Base-by-base conservation (phyloP, 2,113 vertebrate genomes). In the Amazona guildingii region DNA sequence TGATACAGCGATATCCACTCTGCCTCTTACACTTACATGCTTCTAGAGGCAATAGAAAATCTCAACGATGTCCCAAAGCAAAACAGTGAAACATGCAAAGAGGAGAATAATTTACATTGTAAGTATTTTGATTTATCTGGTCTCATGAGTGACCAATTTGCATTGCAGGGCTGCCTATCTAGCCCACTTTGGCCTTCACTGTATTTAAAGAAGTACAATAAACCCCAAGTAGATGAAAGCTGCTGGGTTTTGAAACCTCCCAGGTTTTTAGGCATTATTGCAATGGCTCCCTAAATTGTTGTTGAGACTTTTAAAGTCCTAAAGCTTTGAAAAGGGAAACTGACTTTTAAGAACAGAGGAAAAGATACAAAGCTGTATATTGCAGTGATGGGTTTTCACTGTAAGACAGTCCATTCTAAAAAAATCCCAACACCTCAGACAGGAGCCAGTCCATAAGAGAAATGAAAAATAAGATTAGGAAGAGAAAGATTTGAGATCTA, bases 121-220 rank as follows among this genome's bases (percentile, higher is more conserved):
- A 41, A 86, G n/a, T 77, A 46, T 64, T 94, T 87, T 75, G 48
- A 85, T 95, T 95, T 91, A 27, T 76, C 33, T 76, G 43, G 17
- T 48, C 70, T 61, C 78, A 18, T 7, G 70, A 78, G 43, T 41
- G 79, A 94, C 78, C 69, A 54, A 27, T 83, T 83, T 73, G 31
- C 49, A 52, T 69, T 86, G 24, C 79, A 76, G 41, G 44, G 44
- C 29, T 92, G 54, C 72, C 81, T 95, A 1, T 52, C 41, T 59
- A 62, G 10, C 17, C 18, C 2, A 17, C 46, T 62, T 80, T 67
- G 68, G 13, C 76, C 41, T 93, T 39, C 16, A 1, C 19, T 81
- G 10, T 31, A 35, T 83, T 94, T 94, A 80, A 69, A n/a, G 85
- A 90, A 94, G 73, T 48, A 82, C 94, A 96, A 82, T 51, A 52